Evolutionary conservation across 1,140 invertebrate species (phyloP).

Genomic region (Aphelenchoides avenae): DNA sequence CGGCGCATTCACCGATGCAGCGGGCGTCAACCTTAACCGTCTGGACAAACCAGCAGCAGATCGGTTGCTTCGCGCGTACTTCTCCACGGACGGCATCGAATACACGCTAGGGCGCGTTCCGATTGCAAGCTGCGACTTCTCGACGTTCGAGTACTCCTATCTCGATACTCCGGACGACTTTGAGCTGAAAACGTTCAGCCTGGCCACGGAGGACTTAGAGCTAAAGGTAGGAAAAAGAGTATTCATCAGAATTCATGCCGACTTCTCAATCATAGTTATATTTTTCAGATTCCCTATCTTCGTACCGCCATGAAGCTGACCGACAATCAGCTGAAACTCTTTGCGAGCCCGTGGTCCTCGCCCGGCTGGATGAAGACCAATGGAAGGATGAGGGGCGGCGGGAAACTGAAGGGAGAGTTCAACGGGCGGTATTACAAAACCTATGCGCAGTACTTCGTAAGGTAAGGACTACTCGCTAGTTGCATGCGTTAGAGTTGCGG

Average conservation of each 20-base stretch:
- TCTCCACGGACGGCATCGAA: constrained; percentile 68
- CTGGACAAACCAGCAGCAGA: constrained; percentile 1
- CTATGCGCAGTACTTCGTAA: constrained; percentile 76
- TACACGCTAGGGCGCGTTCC: constrained; percentile 74
- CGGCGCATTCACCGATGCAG: constrained; percentile 62
- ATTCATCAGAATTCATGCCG: neutral
- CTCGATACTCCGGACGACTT: constrained; percentile 67
- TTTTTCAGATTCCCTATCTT: constrained; percentile 68
- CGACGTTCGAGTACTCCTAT: constrained; percentile 69
- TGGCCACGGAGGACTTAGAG: constrained; percentile 70
- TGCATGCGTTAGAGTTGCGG: too few species aligned
- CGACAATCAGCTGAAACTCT: constrained; percentile 63
- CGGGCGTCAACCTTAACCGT: constrained; percentile 59
- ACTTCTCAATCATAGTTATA: constrained; percentile 17
- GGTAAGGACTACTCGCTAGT: too few species aligned
- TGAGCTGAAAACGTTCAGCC: constrained; percentile 67
- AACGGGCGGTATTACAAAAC: constrained; percentile 70
- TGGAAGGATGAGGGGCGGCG: constrained; percentile 63
- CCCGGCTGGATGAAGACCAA: constrained; percentile 90
- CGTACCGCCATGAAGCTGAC: constrained; percentile 62
- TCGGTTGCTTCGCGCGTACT: constrained; percentile 11
- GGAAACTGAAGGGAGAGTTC: constrained; percentile 64
- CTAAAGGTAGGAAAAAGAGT: constrained; percentile 64
- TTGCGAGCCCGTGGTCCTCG: constrained; percentile 75
- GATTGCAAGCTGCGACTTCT: constrained; percentile 78